Conservation (phyloP, 2,797 vertebrate species). For the Staurois parvus region DNA sequence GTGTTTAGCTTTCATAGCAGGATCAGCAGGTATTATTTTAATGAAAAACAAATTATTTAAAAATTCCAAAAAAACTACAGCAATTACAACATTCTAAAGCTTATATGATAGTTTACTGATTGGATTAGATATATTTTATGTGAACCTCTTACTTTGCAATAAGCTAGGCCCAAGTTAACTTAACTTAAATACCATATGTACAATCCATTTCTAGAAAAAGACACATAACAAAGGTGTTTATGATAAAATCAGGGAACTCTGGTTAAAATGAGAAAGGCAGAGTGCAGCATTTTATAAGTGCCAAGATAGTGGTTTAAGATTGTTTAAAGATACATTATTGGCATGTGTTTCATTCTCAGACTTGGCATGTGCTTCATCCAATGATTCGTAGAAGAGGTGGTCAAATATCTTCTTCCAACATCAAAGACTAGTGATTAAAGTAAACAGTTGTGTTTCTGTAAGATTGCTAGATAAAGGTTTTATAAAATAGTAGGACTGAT, state of each 20-base stretch:
- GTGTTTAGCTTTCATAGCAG: no score
- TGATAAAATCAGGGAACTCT: neutral
- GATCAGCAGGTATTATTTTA: no score
- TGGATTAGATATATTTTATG: no score
- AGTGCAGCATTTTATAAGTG: neutral
- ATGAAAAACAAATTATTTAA: no score
- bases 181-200: no score
- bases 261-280: neutral
- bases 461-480: neutral
- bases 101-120: no score
- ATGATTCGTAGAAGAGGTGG: neutral
- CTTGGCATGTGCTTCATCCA: neutral
- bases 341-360: neutral
- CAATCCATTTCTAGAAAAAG: no score
- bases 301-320: slow-evolving; percentile 2
- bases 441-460: neutral
- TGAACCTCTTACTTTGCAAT: no score
- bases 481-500: neutral
- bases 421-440: slow-evolving; percentile 8
- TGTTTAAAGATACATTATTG: neutral
- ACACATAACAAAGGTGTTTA: no score
- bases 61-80: no score
- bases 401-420: neutral
- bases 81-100: no score
- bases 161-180: no score